A percentile compares a stretch with the other conserved stretches of the same genome.
These are phyloP conservation scores for Lagodon rhomboides DNA, from an alignment of 2,797 vertebrate genomes.

Conservation along the genomic window DNA sequence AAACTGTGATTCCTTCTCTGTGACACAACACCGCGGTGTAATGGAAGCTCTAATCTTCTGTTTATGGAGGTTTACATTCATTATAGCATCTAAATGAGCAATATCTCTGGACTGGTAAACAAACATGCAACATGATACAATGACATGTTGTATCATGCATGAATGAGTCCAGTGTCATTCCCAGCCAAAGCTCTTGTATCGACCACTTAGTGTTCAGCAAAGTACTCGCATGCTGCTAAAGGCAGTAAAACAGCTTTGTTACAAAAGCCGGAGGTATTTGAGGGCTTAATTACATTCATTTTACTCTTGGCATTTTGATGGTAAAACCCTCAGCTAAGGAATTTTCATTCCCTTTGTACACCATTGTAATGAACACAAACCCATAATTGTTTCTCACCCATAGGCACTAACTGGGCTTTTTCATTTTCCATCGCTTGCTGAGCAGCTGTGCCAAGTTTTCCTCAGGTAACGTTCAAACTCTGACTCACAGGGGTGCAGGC, in stretches of 20 bases:
- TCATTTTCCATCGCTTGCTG: conserved; percentile 78
- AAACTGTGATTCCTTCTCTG: conserved; percentile 15
- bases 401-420: conserved; percentile 76
- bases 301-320: conserved; percentile 78
- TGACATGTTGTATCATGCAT: conserved; percentile 37
- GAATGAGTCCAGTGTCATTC: conserved; percentile 43
- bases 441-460: conserved; percentile 76
- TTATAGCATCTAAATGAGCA: conserved; percentile 36
- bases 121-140: conserved; percentile 41
- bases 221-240: conserved; percentile 64
- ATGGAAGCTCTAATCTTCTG: conserved; percentile 32
- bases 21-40: conserved; percentile 12
- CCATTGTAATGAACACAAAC: conserved; percentile 82
- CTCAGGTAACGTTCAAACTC: conserved; percentile 76
- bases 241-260: conserved; percentile 76
- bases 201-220: conserved; percentile 57
- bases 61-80: conserved; percentile 46
- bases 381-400: conserved; percentile 85
- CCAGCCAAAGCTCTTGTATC: conserved; percentile 38
- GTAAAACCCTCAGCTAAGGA: conserved; percentile 81
- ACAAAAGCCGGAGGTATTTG: conserved; percentile 78
- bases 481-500: conserved; percentile 71
- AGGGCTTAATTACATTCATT: conserved; percentile 82
- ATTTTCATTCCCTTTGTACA: conserved; percentile 82
- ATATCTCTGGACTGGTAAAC: conserved; percentile 48